Percentiles rank a stretch among this genome's conserved stretches.
phyloP scores from a whole-genome alignment of 2,888 invertebrate genomes.

The Aporophyla nigra region DNA sequence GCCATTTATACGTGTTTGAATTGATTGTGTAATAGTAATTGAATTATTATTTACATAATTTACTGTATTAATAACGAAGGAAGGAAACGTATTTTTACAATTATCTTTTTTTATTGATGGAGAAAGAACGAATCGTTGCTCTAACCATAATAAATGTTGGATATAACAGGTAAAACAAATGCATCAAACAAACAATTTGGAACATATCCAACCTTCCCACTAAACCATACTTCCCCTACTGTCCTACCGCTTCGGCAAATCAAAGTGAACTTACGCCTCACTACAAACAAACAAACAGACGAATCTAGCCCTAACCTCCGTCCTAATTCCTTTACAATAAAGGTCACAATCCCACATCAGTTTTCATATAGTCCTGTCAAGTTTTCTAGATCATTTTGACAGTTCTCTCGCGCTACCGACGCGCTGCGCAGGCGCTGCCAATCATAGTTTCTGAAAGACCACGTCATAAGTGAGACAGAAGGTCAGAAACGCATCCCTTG shows the following conservation, averaged over 20 bases:
- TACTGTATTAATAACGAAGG: not conserved
- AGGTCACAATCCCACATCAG: slow-evolving; percentile 53
- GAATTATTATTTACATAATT: not conserved
- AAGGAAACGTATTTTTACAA: not conserved
- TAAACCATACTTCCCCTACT: slow-evolving; percentile 67
- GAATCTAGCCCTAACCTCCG: slow-evolving; percentile 57
- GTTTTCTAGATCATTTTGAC: slow-evolving; percentile 81
- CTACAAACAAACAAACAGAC: slow-evolving; percentile 72
- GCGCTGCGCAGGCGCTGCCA: slow-evolving; percentile 70
- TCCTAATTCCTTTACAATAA: slow-evolving; percentile 41
- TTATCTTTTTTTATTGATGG: no score
- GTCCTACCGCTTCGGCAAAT: slow-evolving; percentile 80
- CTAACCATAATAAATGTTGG: no score
- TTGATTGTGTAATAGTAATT: not conserved
- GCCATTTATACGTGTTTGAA: not conserved
- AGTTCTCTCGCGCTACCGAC: slow-evolving; percentile 86
- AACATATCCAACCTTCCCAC: slow-evolving; percentile 3
- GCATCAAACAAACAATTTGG: not conserved
- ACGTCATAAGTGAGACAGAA: slow-evolving; percentile 31
- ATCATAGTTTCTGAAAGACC: slow-evolving; percentile 71
- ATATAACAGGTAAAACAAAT: not conserved
- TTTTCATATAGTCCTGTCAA: slow-evolving; percentile 69
- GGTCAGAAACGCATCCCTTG: no score
- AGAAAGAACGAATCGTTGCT: not conserved
- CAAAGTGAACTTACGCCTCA: slow-evolving; percentile 75